Base-by-base conservation (phyloP, 2,888 invertebrate species). In the Eristalis arbustorum region DNA sequence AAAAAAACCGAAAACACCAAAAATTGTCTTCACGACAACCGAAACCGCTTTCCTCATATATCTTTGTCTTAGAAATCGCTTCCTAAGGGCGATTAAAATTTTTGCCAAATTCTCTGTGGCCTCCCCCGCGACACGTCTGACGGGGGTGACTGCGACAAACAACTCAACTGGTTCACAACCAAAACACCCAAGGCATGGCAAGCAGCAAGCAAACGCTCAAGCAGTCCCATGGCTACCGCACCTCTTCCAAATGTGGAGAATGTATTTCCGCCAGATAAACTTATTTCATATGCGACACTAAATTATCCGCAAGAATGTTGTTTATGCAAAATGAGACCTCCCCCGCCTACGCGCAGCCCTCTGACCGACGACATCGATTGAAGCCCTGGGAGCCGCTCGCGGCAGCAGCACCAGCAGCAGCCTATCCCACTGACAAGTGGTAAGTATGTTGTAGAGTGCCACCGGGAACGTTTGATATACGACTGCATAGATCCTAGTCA, bases 241-340 rank as follows among this genome's bases (percentile, higher is more conserved):
- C 34, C 63, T 61, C 63, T 72, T 62, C 72, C 80, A 13, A 77
- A 72, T 82, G 72, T 71, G 80, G 85, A 71, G 88, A 88, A 88
- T 88, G 81, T 88, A 89, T 89, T 89, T 89, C 89, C 89, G 89
- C 89, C 88, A 89, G 89, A 89, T 89, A 89, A 89, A 89, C 89
- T 89, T 89, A 89, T 89, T 89, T 89, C 89, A 88, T 89, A 89
- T 89, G 89, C 89, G 89, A 88, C 89, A 89, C 89, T 89, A 89
- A 89, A 89, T 89, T 89, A 89, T 89, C 89, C 88, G 68, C 89
- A 89, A 89, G 89, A 89, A 89, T 89, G 88, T 89, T 89, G 89
- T 89, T 89, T 89, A 89, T 89, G 88, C 88, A 88, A 88, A 87
- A 84, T 79, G 57, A 84, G 82, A 63, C 79, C 72, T 6, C 14